Evolutionary conservation across 2,888 invertebrate genomes (phyloP), one percentile per base, ranked within the genome.

Genomic region (Troides oblongomaculatus): DNA sequence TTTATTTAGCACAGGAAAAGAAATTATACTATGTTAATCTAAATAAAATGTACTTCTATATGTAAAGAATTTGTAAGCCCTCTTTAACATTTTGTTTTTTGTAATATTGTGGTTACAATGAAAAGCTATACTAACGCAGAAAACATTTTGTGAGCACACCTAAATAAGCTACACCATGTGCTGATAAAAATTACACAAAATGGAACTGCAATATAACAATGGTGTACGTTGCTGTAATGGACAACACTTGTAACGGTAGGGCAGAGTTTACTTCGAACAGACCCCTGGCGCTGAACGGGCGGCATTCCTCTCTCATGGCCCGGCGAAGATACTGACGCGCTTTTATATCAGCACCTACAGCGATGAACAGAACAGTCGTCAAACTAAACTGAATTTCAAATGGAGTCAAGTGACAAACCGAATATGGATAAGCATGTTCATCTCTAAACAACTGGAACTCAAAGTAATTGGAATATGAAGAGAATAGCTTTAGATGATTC

Each of bases 151-250:
- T 39, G 10, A 39, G 10, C 39, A 10, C 39, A 7, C 39, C 39
- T 8, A 39, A 39, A 39, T 39, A 30, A 30, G 8, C 1, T 39
- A 10, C 10, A 10, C 10, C 8, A 39, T 39, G 39, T 39, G 10
- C 1, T 10, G 39, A 39, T 10, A 5, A 53, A 53, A n/a, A 58
- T 36, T 64, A 56, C 18, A 53, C 36, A 21, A 64, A 56, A n/a
- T 64, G 30, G 23, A 56, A 43, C 53, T 64, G 62, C 23, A 64
- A 12, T 25, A 64, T 8, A 18, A 64, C 53, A 17, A 64, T 56
- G n/a, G 53, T 56, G 56, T 64, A 64, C 2, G 63, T 64, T 4
- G 56, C 56, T n/a, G 56, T 12, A 17, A 30, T 21, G 21, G 53
- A 53, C n/a, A 64, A n/a, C 12, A 64, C 18, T 30, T 30, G 23